Percentiles rank a stretch among this genome's conserved stretches.
These are phyloP conservation scores for Melikaiella ostensackeni DNA, from an alignment of 2,888 invertebrate species.

Conservation along the genomic window DNA sequence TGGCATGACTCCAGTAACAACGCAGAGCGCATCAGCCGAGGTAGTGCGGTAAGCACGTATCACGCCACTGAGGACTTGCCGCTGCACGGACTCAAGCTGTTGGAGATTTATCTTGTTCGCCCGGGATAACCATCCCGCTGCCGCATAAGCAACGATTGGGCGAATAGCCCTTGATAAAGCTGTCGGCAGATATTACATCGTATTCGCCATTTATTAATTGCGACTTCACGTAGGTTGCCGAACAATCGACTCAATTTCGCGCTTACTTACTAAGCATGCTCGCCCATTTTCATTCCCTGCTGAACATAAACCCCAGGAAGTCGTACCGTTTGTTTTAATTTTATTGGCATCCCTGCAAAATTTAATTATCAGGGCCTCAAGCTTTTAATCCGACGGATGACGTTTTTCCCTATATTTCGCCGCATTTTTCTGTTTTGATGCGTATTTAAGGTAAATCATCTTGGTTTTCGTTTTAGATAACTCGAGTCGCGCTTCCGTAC, in stretches of 20 bases:
- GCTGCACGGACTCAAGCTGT: no score
- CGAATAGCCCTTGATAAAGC: slow-evolving; percentile 43
- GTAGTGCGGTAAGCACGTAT: no score
- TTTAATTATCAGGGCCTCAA: neutral
- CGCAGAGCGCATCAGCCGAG: no score
- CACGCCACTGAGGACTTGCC: no score
- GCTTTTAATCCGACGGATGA: no score
- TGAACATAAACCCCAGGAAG: slow-evolving; percentile 46
- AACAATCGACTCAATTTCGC: neutral
- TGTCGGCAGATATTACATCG: neutral
- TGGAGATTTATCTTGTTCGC: no score
- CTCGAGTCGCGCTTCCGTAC: no score
- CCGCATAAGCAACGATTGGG: slow-evolving; percentile 24
- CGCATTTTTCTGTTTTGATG: slow-evolving; percentile 40
- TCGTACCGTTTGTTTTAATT: neutral
- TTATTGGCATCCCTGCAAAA: slow-evolving; percentile 1
- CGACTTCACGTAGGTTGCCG: slow-evolving; percentile 1
- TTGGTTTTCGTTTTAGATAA: no score
- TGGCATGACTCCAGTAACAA: no score
- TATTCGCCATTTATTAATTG: slow-evolving; percentile 46
- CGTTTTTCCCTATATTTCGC: neutral
- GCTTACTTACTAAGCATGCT: slow-evolving; percentile 32
- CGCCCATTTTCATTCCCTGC: no score
- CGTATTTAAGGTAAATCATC: no score
- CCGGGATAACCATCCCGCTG: no score